Conservation (phyloP, 2,797 vertebrate species). For the Sciurus vulgaris region DNA sequence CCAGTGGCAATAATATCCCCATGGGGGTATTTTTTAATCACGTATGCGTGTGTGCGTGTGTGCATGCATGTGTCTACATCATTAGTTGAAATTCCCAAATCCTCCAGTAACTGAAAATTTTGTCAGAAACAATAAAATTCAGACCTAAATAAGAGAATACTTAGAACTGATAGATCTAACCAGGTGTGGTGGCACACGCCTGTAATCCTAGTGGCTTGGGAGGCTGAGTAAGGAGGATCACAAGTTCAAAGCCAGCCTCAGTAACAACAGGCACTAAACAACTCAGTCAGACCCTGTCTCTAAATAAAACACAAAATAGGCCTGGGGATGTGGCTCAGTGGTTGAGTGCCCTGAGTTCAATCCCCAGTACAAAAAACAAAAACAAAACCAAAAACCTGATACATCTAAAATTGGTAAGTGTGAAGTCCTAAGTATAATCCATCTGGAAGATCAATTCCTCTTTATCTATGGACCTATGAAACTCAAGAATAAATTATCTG, state of each 20-base stretch:
- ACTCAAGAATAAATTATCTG: constrained; percentile 1
- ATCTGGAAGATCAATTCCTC: not conserved
- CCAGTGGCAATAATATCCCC: not conserved
- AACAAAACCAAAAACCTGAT: too few relatives aligned
- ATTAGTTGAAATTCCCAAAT: constrained; percentile 1
- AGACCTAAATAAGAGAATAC: not conserved
- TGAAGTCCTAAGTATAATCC: not conserved
- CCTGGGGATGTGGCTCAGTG: too few relatives aligned
- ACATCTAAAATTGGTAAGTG: not conserved
- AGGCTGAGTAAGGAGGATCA: too few relatives aligned
- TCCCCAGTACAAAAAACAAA: too few relatives aligned
- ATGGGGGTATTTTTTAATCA: not conserved
- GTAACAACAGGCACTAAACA: too few relatives aligned
- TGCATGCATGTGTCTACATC: not conserved
- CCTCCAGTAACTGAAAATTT: constrained; percentile 21
- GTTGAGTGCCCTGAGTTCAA: too few relatives aligned
- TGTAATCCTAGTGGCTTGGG: too few relatives aligned
- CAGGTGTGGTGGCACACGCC: too few relatives aligned
- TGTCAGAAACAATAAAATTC: constrained; percentile 39
- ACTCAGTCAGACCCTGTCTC: too few relatives aligned
- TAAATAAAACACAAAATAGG: too few relatives aligned
- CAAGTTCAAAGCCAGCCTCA: too few relatives aligned
- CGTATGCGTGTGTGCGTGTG: too few relatives aligned
- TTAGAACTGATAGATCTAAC: not conserved
- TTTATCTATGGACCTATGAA: not conserved